Conservation (phyloP, 2,797 vertebrate species). For the Australoheros facetus region DNA sequence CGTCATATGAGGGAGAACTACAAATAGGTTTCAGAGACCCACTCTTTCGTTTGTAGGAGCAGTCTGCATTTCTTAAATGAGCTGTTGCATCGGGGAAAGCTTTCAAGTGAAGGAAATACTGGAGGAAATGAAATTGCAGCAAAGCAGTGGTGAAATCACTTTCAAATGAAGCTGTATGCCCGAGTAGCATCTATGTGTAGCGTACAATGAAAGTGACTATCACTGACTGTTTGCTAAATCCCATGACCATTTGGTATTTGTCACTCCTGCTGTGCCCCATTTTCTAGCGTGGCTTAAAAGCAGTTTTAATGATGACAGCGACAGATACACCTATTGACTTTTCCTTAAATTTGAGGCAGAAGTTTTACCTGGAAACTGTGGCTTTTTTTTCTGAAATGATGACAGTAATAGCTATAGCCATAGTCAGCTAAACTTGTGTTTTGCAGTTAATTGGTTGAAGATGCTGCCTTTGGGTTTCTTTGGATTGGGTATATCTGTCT, state of each 20-base stretch:
- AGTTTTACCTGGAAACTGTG: not conserved
- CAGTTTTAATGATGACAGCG: not conserved
- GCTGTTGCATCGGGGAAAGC: constrained; percentile 1
- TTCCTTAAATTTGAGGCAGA: not conserved
- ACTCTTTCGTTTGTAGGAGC: no score
- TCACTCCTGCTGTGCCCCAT: not conserved
- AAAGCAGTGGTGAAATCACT: not conserved
- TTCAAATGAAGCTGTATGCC: constrained; percentile 6
- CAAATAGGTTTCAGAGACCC: constrained; percentile 27
- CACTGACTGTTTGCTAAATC: not conserved
- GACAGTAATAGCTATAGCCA: not conserved
- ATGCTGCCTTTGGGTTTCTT: not conserved
- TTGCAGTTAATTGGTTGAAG: not conserved
- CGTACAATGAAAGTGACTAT: not conserved
- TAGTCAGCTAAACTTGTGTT: not conserved
- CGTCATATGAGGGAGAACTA: constrained; percentile 30
- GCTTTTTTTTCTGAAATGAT: not conserved
- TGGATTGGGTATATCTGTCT: not conserved
- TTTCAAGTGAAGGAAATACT: constrained; percentile 21
- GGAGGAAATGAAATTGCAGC: constrained; percentile 7
- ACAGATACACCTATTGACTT: not conserved
- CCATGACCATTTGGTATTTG: not conserved
- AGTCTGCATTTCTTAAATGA: constrained; percentile 25
- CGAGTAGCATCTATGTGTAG: not conserved
- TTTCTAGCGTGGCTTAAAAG: not conserved